phyloP scores from a whole-genome alignment of 2,797 vertebrate genomes.

The Danio choprae region DNA sequence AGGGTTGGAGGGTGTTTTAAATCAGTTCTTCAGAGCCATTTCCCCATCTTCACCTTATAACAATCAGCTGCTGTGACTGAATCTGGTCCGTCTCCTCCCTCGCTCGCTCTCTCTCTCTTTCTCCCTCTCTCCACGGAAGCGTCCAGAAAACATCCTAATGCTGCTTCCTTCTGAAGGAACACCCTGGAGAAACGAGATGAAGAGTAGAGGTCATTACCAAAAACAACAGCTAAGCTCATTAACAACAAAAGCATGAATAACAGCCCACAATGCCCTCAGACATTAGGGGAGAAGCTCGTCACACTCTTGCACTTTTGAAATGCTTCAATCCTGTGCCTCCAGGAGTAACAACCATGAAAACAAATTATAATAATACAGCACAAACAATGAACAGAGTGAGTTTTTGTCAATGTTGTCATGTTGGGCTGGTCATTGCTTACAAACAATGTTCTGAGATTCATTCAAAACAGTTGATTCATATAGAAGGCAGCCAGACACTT shows the following conservation, averaged over 20 bases:
- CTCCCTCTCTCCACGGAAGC: slow-evolving; percentile 59
- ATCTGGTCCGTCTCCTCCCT: slow-evolving; percentile 69
- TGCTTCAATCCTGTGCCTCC: background rate
- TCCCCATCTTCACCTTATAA: slow-evolving; percentile 26
- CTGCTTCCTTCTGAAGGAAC: slow-evolving; percentile 85
- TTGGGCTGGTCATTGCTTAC: too few species aligned
- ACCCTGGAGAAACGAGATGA: slow-evolving; percentile 68
- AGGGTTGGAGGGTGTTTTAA: slow-evolving; percentile 70
- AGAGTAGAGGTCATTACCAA: slow-evolving; percentile 33
- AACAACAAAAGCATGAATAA: background rate
- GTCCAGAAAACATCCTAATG: slow-evolving; percentile 72
- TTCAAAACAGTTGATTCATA: too few species aligned
- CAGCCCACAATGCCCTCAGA: slow-evolving; percentile 1
- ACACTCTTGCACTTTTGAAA: background rate
- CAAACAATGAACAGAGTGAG: too few species aligned
- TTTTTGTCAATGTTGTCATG: too few species aligned
- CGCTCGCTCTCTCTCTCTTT: slow-evolving; percentile 56
- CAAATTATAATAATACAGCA: too few species aligned
- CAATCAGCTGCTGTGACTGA: slow-evolving; percentile 28
- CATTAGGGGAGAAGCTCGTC: background rate
- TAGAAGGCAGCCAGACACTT: too few species aligned
- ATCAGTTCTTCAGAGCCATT: slow-evolving; percentile 48
- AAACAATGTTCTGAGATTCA: too few species aligned
- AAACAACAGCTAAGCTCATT: background rate
- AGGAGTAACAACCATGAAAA: too few species aligned